phyloP scores from a whole-genome alignment of 2,113 vertebrate genomes.

The Uropsilus gracilis region DNA sequence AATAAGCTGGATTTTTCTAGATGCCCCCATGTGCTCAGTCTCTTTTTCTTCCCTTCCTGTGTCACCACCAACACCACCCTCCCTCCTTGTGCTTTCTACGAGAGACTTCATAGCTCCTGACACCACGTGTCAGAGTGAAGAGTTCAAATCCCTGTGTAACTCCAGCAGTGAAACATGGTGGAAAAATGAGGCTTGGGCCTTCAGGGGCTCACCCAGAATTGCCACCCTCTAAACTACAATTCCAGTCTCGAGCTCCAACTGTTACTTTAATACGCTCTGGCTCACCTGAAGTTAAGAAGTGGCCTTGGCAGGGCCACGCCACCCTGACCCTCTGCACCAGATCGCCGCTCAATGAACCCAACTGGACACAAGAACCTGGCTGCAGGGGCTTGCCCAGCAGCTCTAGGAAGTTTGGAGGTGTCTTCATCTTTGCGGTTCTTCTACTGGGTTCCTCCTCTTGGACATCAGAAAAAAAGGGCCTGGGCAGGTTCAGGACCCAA shows the following conservation, averaged over 20 bases:
- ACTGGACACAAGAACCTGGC: too few relatives aligned
- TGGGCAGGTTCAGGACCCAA: background rate
- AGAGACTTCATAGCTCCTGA: background rate
- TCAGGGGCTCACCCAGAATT: background rate
- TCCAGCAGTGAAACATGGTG: background rate
- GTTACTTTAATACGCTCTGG: too few relatives aligned
- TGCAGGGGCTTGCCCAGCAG: background rate
- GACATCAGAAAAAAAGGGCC: background rate
- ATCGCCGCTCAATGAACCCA: background rate
- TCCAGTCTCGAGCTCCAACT: background rate
- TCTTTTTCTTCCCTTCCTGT: background rate
- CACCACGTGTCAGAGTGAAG: background rate
- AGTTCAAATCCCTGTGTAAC: background rate
- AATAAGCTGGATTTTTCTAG: background rate
- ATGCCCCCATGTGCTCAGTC: background rate
- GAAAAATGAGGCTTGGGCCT: background rate
- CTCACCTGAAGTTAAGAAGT: background rate
- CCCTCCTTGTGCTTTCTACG: background rate
- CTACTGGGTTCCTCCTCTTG: background rate
- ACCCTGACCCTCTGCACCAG: fast-evolving
- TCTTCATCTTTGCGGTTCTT: background rate
- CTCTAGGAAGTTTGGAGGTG: background rate
- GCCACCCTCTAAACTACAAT: background rate
- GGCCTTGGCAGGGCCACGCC: too few relatives aligned
- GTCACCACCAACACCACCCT: background rate